These are phyloP conservation scores for Beris morrisii DNA, from an alignment of 2,888 invertebrate species.

Conservation along the genomic window DNA sequence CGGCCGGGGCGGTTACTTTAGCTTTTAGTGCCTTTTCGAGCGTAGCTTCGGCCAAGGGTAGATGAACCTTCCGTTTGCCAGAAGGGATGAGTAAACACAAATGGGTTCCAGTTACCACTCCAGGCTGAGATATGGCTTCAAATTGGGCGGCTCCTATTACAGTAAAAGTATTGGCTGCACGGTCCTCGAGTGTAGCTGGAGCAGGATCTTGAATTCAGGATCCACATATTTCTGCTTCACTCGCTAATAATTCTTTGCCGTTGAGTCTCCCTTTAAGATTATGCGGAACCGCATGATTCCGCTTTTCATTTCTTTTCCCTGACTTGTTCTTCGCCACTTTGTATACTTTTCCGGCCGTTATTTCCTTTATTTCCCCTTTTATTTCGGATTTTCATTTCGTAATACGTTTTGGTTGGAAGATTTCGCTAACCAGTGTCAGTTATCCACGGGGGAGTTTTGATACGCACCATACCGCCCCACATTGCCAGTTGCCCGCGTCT, in stretches of 20 bases:
- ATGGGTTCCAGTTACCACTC: slow-evolving; percentile 23
- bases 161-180: no score
- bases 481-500: slow-evolving; percentile 8
- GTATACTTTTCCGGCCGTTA: no score
- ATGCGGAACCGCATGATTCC: slow-evolving; percentile 36
- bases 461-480: slow-evolving; percentile 4
- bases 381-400: background rate
- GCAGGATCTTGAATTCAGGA: background rate
- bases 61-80: background rate
- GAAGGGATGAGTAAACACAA: slow-evolving; percentile 13
- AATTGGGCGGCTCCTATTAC: no score
- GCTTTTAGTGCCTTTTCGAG: slow-evolving; percentile 14
- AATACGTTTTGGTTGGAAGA: background rate
- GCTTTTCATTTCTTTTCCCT: slow-evolving; percentile 11
- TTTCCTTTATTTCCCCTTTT: slow-evolving; percentile 19
- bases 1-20: slow-evolving; percentile 32
- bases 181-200: background rate
- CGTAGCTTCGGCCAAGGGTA: background rate
- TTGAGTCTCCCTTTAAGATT: slow-evolving; percentile 23
- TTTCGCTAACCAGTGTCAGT: background rate
- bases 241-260: slow-evolving; percentile 32
- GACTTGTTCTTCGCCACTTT: background rate
- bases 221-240: slow-evolving; percentile 10
- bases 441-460: background rate
- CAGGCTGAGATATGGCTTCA: background rate